A percentile compares a stretch with the other conserved stretches of the same genome.
Evolutionary conservation across 1,140 invertebrate genomes (phyloP).

Genomic region (Platorchestia sp.): DNA sequence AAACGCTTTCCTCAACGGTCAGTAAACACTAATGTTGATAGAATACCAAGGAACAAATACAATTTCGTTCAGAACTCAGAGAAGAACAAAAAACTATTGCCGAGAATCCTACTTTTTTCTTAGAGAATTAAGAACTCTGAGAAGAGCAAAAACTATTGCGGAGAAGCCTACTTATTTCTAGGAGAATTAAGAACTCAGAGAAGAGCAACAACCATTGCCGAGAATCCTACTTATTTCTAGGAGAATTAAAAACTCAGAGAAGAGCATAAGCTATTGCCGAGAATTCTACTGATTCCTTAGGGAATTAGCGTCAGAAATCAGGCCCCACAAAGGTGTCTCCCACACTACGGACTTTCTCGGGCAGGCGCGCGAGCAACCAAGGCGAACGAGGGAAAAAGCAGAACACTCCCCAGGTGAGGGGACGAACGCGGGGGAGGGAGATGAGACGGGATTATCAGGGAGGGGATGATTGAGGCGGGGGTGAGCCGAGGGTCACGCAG

Average conservation of each 20-base stretch:
- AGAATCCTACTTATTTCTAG: too few species aligned
- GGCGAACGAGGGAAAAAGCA: not conserved
- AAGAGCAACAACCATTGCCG: too few species aligned
- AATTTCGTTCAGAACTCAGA: not conserved
- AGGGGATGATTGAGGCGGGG: not conserved
- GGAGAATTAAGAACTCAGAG: too few species aligned
- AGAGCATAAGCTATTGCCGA: not conserved
- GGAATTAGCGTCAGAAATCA: not conserved
- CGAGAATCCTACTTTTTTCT: too few species aligned
- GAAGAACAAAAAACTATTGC: too few species aligned
- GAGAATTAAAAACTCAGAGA: not conserved
- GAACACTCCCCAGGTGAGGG: not conserved
- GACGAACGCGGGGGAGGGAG: not conserved
- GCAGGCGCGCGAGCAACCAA: not conserved
- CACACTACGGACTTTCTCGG: not conserved
- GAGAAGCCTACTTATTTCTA: too few species aligned
- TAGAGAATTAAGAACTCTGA: too few species aligned
- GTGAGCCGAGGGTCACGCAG: slow-evolving; percentile 33
- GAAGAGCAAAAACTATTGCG: too few species aligned
- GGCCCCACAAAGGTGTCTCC: not conserved
- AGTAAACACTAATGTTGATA: not conserved
- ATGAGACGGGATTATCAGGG: not conserved
- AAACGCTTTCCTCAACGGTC: not conserved
- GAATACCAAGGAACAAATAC: not conserved
- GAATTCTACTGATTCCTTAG: not conserved